Percentiles rank a stretch among this genome's conserved stretches.
Conservation (phyloP, 2,113 vertebrate species). For the Lophotis ruficrista region DNA sequence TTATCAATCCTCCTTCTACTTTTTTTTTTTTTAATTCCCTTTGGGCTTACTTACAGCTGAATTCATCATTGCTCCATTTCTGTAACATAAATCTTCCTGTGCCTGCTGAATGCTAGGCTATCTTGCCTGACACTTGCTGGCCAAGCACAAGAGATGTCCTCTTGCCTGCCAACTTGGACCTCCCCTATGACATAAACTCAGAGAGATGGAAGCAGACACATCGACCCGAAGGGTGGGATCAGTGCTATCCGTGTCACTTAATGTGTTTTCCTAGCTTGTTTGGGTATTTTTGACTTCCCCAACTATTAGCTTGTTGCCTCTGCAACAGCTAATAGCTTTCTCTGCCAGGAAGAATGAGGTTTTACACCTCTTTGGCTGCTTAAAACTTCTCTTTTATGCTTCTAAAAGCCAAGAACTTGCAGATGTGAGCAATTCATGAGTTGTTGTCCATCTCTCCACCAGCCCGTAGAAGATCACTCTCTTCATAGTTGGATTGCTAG, state of each 20-base stretch:
- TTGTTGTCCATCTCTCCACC: neutral
- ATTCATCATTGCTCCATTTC: neutral
- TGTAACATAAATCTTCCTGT: neutral
- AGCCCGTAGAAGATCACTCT: neutral
- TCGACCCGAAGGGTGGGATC: neutral
- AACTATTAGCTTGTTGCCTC: neutral
- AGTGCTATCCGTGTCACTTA: neutral
- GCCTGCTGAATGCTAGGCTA: neutral
- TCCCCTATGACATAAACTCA: rapidly evolving
- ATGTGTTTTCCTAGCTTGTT: neutral
- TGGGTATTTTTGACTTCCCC: neutral
- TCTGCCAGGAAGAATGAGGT: neutral
- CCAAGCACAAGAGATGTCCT: neutral
- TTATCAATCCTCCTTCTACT: neutral
- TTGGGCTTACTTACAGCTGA: neutral
- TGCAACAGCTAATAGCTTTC: neutral
- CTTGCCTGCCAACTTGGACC: too few relatives aligned
- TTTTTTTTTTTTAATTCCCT: neutral
- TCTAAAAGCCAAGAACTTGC: neutral
- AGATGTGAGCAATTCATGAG: rapidly evolving
- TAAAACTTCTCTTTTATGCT: neutral
- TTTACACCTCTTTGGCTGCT: neutral
- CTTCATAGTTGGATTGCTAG: neutral
- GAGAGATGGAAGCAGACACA: neutral
- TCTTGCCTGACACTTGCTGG: neutral